Conservation (phyloP, 2,888 invertebrate genomes). For the Congeria kusceri region DNA sequence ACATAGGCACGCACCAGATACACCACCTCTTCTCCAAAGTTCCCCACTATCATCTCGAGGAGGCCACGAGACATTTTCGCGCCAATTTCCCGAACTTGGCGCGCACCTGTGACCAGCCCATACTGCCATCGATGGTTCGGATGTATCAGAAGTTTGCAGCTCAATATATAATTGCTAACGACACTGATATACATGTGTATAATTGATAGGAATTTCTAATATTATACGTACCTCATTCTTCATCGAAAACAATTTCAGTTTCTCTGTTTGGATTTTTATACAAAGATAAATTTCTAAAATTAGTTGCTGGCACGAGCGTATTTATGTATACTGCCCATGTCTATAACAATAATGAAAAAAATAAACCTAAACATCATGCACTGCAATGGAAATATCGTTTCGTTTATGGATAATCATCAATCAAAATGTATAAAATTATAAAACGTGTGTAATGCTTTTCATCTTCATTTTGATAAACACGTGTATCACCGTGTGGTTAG, state of each 20-base stretch:
- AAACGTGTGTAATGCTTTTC: no score
- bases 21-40: conserved; percentile 83
- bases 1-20: conserved; percentile 82
- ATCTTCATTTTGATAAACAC: no score
- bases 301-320: no score
- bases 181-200: conserved; percentile 68
- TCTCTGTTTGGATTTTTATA: not conserved
- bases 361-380: no score
- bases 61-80: conserved; percentile 80
- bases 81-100: conserved; percentile 78
- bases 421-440: no score
- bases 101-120: conserved; percentile 76
- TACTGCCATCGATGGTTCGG: conserved; percentile 77
- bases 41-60: conserved; percentile 83
- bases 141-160: conserved; percentile 78
- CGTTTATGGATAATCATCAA: no score
- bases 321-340: no score
- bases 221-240: not conserved
- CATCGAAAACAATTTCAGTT: not conserved
- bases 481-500: no score
- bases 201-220: conserved; percentile 49
- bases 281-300: no score
- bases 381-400: no score
- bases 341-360: no score
- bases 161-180: conserved; percentile 67